A percentile compares a stretch with the other conserved stretches of the same genome.
phyloP scores from a whole-genome alignment of 2,113 vertebrate species.

The Xiphophorus hellerii region DNA sequence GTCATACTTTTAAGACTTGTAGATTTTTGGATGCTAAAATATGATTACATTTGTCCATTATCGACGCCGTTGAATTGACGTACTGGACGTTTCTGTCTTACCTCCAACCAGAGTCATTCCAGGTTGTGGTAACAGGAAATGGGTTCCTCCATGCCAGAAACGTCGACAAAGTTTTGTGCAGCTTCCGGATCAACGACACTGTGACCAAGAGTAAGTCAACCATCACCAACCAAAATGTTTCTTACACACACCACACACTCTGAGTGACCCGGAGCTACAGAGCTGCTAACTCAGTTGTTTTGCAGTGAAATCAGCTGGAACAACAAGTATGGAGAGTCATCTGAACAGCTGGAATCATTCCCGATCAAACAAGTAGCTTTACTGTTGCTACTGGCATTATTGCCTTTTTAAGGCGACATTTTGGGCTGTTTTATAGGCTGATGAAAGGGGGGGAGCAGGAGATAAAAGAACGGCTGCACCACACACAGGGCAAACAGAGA shows the following conservation, averaged over 20 bases:
- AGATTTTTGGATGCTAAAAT: too few species aligned
- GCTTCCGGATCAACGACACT: slow-evolving; percentile 95
- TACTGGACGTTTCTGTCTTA: slow-evolving; percentile 1
- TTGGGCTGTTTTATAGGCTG: slow-evolving; percentile 30
- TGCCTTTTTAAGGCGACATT: slow-evolving; percentile 15
- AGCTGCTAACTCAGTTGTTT: not conserved
- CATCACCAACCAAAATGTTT: not conserved
- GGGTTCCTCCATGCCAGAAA: slow-evolving; percentile 94
- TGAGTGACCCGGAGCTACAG: not conserved
- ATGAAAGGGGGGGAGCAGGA: slow-evolving; percentile 17
- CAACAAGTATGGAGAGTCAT: slow-evolving; percentile 1
- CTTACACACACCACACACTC: not conserved
- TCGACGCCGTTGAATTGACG: not conserved
- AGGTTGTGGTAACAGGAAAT: slow-evolving; percentile 95
- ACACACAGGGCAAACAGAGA: slow-evolving; percentile 43
- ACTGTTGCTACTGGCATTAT: slow-evolving; percentile 14
- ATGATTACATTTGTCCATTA: too few species aligned
- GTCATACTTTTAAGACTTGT: not conserved
- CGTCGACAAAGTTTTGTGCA: slow-evolving; percentile 93
- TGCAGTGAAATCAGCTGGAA: slow-evolving; percentile 9
- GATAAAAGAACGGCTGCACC: slow-evolving; percentile 37
- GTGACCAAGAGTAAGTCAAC: slow-evolving; percentile 90
- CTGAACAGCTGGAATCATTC: slow-evolving; percentile 17
- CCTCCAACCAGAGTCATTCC: slow-evolving; percentile 87
- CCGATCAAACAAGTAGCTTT: slow-evolving; percentile 21